phyloP scores from a whole-genome alignment of 2,797 vertebrate genomes.

The Fundulus diaphanus region DNA sequence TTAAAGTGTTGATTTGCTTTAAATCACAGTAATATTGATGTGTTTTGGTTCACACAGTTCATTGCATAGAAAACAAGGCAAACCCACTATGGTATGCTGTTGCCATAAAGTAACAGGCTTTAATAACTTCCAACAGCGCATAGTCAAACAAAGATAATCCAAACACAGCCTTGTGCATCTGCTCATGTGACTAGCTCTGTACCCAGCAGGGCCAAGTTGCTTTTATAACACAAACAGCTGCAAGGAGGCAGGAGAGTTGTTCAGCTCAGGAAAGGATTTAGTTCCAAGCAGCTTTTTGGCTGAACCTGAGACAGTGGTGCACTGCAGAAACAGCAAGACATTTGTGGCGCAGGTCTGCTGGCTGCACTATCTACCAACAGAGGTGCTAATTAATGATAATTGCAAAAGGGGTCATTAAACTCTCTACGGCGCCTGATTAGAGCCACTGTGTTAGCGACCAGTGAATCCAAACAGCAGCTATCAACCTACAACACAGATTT shows the following conservation, averaged over 20 bases:
- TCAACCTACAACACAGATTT: slow-evolving; percentile 19
- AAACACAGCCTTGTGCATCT: slow-evolving; percentile 44
- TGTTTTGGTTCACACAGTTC: neutral
- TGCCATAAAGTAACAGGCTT: slow-evolving; percentile 28
- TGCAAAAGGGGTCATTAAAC: slow-evolving; percentile 71
- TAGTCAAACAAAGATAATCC: slow-evolving; percentile 56
- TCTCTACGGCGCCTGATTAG: slow-evolving; percentile 66
- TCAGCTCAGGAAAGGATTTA: slow-evolving; percentile 40
- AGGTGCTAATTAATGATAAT: slow-evolving; percentile 78
- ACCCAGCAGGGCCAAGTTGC: slow-evolving; percentile 39
- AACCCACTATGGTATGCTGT: slow-evolving; percentile 12
- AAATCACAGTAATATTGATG: neutral
- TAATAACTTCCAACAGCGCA: slow-evolving; percentile 39
- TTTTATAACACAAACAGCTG: slow-evolving; percentile 53
- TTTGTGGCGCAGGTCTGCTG: slow-evolving; percentile 60
- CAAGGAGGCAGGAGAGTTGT: slow-evolving; percentile 10
- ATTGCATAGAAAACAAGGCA: slow-evolving; percentile 1
- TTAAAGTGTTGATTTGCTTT: neutral
- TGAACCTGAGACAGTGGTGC: slow-evolving; percentile 48
- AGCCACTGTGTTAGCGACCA: slow-evolving; percentile 55
- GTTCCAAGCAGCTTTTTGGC: slow-evolving; percentile 51
- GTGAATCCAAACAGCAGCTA: slow-evolving; percentile 62
- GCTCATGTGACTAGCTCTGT: slow-evolving; percentile 35
- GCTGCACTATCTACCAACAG: slow-evolving; percentile 65
- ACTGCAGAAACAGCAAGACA: slow-evolving; percentile 45